Percentiles rank a stretch among this genome's conserved stretches.
phyloP scores from a whole-genome alignment of 2,888 invertebrate genomes.

The Auanema freiburgensis region DNA sequence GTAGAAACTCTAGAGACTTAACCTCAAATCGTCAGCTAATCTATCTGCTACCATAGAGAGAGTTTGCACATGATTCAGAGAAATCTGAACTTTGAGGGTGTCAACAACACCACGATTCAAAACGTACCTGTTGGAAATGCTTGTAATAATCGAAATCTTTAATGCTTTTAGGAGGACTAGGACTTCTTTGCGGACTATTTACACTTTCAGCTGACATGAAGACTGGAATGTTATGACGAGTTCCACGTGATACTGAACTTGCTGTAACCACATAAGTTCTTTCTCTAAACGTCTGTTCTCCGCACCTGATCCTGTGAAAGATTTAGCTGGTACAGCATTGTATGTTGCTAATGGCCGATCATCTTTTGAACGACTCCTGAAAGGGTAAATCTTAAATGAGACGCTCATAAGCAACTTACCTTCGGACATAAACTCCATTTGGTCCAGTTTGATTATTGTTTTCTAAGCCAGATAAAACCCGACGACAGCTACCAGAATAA shows the following conservation, averaged over 20 bases:
- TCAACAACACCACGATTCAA: not conserved
- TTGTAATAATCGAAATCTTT: constrained; percentile 26
- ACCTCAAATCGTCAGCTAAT: constrained; percentile 32
- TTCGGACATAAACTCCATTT: constrained; percentile 38
- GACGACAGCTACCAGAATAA: constrained; percentile 28
- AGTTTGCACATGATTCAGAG: constrained; percentile 38
- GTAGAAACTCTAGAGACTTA: not conserved
- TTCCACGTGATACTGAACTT: constrained; percentile 13
- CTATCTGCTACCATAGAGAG: constrained; percentile 38
- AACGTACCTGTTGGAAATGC: constrained; percentile 30
- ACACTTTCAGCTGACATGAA: constrained; percentile 43
- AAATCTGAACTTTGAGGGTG: constrained; percentile 20
- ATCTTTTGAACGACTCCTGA: constrained; percentile 38
- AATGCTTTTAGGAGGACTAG: not conserved
- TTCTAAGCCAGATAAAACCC: constrained; percentile 35
- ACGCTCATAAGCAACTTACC: not conserved
- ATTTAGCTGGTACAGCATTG: constrained; percentile 4
- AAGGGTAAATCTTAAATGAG: not conserved
- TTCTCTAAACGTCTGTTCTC: not conserved
- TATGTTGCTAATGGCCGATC: constrained; percentile 25
- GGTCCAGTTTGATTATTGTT: constrained; percentile 27
- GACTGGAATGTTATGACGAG: constrained; percentile 30
- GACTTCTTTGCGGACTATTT: constrained; percentile 5
- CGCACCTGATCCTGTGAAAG: constrained; percentile 13
- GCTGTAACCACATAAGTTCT: constrained; percentile 4